A percentile compares a stretch with the other conserved stretches of the same genome.
phyloP scores from a whole-genome alignment of 2,797 vertebrate genomes.

The Micrastur ruficollis region DNA sequence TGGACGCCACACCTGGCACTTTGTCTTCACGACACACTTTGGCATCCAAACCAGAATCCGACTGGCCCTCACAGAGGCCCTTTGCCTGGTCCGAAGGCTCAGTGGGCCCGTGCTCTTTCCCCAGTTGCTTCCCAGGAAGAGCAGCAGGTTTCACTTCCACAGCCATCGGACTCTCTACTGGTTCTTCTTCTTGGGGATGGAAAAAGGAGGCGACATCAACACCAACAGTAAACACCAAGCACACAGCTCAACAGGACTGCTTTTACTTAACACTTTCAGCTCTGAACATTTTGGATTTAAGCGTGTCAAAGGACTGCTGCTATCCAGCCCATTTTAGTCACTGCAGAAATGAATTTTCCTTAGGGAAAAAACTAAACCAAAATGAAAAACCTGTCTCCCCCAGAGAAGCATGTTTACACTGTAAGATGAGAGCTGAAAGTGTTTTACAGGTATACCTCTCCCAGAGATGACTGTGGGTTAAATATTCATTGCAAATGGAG shows the following conservation, averaged over 20 bases:
- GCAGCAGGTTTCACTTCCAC: slow-evolving; percentile 84
- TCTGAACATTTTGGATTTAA: not conserved
- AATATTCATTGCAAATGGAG: slow-evolving; percentile 48
- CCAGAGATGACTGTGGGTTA: slow-evolving; percentile 60
- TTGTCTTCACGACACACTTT: slow-evolving; percentile 75
- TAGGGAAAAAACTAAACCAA: not conserved
- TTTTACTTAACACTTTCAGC: slow-evolving; percentile 75
- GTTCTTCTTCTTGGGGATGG: slow-evolving; percentile 89
- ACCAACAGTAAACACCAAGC: slow-evolving; percentile 82
- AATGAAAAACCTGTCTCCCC: not conserved
- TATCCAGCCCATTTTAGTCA: not conserved
- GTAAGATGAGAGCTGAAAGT: slow-evolving; percentile 80
- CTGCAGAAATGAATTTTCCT: not conserved
- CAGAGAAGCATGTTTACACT: slow-evolving; percentile 3
- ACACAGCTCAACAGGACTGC: slow-evolving; percentile 62
- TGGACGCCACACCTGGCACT: slow-evolving; percentile 76
- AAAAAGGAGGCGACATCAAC: slow-evolving; percentile 90
- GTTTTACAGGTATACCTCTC: slow-evolving; percentile 71
- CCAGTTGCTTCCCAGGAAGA: slow-evolving; percentile 86
- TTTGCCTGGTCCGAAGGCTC: slow-evolving; percentile 81
- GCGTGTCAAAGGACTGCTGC: not conserved
- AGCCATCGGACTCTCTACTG: slow-evolving; percentile 85
- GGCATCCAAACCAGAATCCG: slow-evolving; percentile 73
- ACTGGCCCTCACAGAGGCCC: slow-evolving; percentile 79
- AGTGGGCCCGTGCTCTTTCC: slow-evolving; percentile 81